A percentile compares a stretch with the other conserved stretches of the same genome.
Conservation (phyloP, 2,113 vertebrate species). For the Corythaeola cristata region DNA sequence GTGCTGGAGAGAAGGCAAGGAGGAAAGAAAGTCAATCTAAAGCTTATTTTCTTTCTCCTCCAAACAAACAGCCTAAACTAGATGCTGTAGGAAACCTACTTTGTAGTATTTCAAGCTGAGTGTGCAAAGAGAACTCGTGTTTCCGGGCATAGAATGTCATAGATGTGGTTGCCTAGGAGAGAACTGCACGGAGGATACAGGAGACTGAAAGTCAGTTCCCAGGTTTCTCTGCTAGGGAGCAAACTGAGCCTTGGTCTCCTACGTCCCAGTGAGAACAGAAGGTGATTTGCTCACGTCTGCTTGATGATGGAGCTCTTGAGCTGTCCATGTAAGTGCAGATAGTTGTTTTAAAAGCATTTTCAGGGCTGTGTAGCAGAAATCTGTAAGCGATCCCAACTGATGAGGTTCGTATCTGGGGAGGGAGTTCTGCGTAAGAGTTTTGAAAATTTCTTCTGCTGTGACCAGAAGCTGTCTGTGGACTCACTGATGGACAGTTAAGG, state of each 20-base stretch:
- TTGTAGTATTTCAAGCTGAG: not conserved
- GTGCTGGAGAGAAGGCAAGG: accelerated
- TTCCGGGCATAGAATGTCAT: not conserved
- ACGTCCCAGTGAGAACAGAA: too few species aligned
- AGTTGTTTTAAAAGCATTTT: not conserved
- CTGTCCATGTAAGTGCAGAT: too few species aligned
- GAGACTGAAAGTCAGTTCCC: not conserved
- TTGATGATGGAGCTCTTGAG: not conserved
- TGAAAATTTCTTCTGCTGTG: not conserved
- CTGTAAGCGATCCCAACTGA: too few species aligned
- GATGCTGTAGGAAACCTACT: not conserved
- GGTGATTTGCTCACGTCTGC: not conserved
- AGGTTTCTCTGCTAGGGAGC: not conserved
- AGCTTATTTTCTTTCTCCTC: not conserved
- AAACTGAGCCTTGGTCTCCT: not conserved
- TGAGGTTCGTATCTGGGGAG: not conserved
- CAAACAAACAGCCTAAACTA: not conserved
- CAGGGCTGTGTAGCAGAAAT: not conserved
- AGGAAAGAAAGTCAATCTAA: not conserved
- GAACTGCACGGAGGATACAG: too few species aligned
- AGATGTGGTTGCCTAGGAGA: too few species aligned
- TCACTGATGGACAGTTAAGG: not conserved
- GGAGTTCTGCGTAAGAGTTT: not conserved
- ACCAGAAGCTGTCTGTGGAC: not conserved
- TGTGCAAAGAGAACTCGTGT: too few species aligned